These are phyloP conservation scores for Papilio dardanus DNA, from an alignment of 1,140 invertebrate genomes.

Conservation along the genomic window DNA sequence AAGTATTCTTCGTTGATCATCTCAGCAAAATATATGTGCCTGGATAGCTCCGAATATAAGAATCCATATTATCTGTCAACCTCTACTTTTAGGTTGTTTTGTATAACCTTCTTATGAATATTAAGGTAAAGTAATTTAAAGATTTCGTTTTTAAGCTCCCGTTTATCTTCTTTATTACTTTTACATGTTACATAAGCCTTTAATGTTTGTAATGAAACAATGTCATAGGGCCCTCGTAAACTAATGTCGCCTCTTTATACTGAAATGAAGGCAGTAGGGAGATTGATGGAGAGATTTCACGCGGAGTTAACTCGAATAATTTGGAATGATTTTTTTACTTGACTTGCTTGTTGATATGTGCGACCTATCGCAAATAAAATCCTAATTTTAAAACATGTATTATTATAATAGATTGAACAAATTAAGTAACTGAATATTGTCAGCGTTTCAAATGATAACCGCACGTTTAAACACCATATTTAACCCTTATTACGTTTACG, in stretches of 20 bases:
- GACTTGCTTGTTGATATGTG: constrained; percentile 8
- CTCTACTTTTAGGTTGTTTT: neutral
- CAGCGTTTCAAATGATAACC: too few species aligned
- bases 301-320: constrained; percentile 52
- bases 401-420: too few species aligned
- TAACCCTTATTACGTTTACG: too few species aligned
- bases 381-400: too few species aligned
- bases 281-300: constrained; percentile 52
- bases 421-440: too few species aligned
- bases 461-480: too few species aligned
- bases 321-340: constrained; percentile 40
- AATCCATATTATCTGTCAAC: neutral
- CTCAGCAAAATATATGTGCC: too few species aligned
- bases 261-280: constrained; percentile 44
- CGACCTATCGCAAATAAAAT: neutral
- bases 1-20: too few species aligned
- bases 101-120: neutral
- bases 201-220: constrained; percentile 11
- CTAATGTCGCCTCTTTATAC: constrained; percentile 37
- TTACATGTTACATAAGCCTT: constrained; percentile 9
- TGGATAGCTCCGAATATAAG: neutral
- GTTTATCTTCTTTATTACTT: constrained; percentile 1
- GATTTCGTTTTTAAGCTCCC: neutral
- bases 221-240: constrained; percentile 12
- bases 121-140: neutral